Evolutionary conservation across 2,113 vertebrate species (phyloP), one percentile per base, ranked within the genome.

Genomic region (Carassius carassius): DNA sequence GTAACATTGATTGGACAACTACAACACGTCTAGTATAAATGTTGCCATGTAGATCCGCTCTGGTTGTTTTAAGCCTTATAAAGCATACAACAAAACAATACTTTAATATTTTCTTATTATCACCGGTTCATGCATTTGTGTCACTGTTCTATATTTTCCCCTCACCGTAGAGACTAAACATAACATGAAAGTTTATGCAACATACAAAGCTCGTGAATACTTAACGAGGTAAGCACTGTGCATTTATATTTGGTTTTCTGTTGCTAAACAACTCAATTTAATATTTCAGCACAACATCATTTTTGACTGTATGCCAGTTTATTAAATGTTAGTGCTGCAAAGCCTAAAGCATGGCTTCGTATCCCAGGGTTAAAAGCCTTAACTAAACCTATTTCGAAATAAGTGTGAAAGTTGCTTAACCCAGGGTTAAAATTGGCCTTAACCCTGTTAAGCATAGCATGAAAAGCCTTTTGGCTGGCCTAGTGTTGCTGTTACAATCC

Each of bases 351-450:
- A 54, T 2, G 49, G 25, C 76, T 60, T 37, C 54, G n/a, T n/a
- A 78, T 41, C 76, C 13, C 29, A 60, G 54, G 76, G 54, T 78
- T 62, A 78, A 37, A 78, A 78, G 29, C 54, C 56, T 62, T 12
- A 25, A 25, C 49, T 77, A 56, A 77, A 49, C 8, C 17, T 56
- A 17, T 56, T 60, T 78, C 11, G 4, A 78, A 78, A 78, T 60
- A 60, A 78, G 51, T 78, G 76, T 78, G 76, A 60, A 78, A 78
- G 56, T 78, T 60, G 32, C 51, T 78, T 62, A 70, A 70, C 62
- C 78, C 23, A 81, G 78, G 60, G 62, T 81, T 81, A 81, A 69
- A 49, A 81, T 17, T 44, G 23, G 41, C 23, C 37, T 13, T 81
- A 67, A 41, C 54, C 56, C 17, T 49, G 78, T 69, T 81, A 81